Percentiles rank a stretch among this genome's conserved stretches.
phyloP scores from a whole-genome alignment of 2,797 vertebrate genomes.

The Hylomyscus alleni region DNA sequence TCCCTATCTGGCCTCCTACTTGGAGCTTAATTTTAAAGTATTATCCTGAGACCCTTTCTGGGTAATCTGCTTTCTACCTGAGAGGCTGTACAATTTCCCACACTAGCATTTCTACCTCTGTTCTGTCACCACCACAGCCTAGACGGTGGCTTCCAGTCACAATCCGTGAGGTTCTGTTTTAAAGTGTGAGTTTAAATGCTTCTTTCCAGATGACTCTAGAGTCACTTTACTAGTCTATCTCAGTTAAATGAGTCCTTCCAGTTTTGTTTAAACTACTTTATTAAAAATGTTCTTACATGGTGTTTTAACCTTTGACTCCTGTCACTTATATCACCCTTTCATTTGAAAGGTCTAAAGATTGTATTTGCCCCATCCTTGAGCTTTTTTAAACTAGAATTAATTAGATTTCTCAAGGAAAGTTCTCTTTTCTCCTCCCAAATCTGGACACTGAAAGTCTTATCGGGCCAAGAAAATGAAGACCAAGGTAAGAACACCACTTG shows the following conservation, averaged over 20 bases:
- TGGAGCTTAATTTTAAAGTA: slow-evolving; percentile 46
- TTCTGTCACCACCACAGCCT: neutral
- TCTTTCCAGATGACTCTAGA: slow-evolving; percentile 55
- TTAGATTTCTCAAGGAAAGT: slow-evolving; percentile 24
- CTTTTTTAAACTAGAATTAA: slow-evolving; percentile 65
- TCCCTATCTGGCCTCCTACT: slow-evolving; percentile 30
- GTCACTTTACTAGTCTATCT: slow-evolving; percentile 42
- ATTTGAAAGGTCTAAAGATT: slow-evolving; percentile 62
- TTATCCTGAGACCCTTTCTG: slow-evolving; percentile 23
- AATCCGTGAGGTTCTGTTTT: neutral
- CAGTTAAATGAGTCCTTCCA: slow-evolving; percentile 30
- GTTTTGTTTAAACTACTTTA: slow-evolving; percentile 10
- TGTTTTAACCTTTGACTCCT: slow-evolving; percentile 14
- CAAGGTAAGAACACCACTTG: slow-evolving; percentile 56
- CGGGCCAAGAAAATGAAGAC: slow-evolving; percentile 14
- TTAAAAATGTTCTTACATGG: neutral
- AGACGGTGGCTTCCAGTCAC: neutral
- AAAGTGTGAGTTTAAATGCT: neutral
- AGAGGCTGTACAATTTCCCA: slow-evolving; percentile 4
- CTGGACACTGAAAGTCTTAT: slow-evolving; percentile 43
- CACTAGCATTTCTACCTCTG: neutral
- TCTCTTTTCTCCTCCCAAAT: slow-evolving; percentile 8
- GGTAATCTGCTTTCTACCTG: neutral
- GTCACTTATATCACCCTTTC: slow-evolving; percentile 46
- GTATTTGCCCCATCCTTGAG: neutral